Base-by-base conservation (phyloP, 2,113 vertebrate genomes). In the Nothocercus julius region DNA sequence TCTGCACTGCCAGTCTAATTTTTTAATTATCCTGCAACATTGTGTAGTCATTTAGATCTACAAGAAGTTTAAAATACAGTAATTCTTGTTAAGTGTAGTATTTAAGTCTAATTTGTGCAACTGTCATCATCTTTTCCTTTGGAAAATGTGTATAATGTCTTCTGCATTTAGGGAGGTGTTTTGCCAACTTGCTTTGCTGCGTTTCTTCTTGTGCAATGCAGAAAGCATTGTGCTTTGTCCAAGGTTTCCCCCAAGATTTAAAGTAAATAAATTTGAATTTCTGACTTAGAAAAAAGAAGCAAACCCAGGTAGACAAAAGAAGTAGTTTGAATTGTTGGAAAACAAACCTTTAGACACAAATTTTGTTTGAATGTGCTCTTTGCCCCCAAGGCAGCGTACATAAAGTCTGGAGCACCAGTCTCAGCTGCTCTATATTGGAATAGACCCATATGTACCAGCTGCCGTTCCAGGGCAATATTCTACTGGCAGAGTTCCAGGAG, bases 351-450 rank as follows among this genome's bases (percentile, higher is more conserved):
- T 36, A 80, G 85, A 53, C 25, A 10, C 32, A 72, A 9, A 32
- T 81, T 5, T 83, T 42, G 25, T 58, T 66, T 56, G 0, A 56
- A 32, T 88, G 45, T 88, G 15, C 36, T 64, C 14, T 28, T 84
- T 75, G 13, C 19, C 61, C 25, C 56, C 32, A 74, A 5, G 7
- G 7, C 0, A 0, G 4, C 22, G 5, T 22, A 13, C 11, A 12
- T 85, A 9, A 58, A 66, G 25, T 73, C 53, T 63, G n/a, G 34
- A 87, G 67, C 73, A 87, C 54, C 51, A 54, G 38, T 68, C 45
- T 88, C 40, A 45, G 49, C 47, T 74, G 51, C 89, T 88, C 5
- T 83, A 7, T 28, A 1, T 14, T 36, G 59, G 49, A 59, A 61
- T 82, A 7, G 63, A 42, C 47, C 64, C 2, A 2, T 81, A 70